phyloP scores from a whole-genome alignment of 2,888 invertebrate genomes.

The Rambutsinella grinnellia region DNA sequence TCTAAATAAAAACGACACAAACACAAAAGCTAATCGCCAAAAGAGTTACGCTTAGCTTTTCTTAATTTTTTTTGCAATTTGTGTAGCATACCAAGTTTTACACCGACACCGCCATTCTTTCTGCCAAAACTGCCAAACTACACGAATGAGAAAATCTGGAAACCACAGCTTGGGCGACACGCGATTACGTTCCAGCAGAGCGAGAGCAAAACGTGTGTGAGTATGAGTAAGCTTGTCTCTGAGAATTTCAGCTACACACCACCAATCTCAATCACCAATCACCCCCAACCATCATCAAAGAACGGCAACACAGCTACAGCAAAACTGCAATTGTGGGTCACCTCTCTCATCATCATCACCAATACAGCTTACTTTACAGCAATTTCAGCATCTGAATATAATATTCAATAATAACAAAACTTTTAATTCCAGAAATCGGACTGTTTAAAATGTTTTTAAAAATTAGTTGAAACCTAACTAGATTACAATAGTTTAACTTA shows the following conservation, averaged over 20 bases:
- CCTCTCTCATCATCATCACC: no score
- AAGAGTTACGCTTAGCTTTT: no score
- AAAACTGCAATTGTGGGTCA: constrained; percentile 61
- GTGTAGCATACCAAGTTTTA: no score
- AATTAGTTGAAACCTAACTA: constrained; percentile 27
- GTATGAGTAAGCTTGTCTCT: constrained; percentile 35
- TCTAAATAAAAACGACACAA: no score
- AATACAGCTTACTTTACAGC: constrained; percentile 62
- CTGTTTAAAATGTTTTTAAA: constrained; percentile 42
- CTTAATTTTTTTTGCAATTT: no score
- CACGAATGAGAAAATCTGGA: no score
- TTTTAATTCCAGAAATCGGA: no score
- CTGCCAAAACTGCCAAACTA: no score
- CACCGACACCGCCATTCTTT: no score
- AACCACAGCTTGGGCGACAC: constrained; percentile 30
- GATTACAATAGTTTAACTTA: not conserved
- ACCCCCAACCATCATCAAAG: no score
- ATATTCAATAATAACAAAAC: constrained; percentile 58
- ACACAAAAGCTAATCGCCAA: no score
- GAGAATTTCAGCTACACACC: constrained; percentile 53
- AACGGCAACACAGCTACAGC: constrained; percentile 62
- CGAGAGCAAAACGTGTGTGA: not conserved
- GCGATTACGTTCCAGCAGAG: constrained; percentile 39
- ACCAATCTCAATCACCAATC: constrained; percentile 51
- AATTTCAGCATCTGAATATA: constrained; percentile 60